phyloP scores from a whole-genome alignment of 2,797 vertebrate genomes.

The Intellagama lesueurii region DNA sequence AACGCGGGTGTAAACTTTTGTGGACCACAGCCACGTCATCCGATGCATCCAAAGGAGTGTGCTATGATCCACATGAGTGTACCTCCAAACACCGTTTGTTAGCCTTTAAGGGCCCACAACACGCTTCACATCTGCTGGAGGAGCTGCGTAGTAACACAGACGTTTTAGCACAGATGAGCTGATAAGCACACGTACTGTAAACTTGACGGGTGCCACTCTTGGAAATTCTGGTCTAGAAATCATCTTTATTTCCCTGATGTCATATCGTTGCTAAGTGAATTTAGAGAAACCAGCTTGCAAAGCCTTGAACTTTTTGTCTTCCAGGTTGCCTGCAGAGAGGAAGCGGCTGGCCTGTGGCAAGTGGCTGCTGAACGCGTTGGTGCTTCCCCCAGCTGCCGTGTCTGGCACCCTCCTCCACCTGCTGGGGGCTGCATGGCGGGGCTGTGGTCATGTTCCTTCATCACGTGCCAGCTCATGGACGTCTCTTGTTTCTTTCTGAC shows the following conservation, averaged over 20 bases:
- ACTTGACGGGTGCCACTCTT: neutral
- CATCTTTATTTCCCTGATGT: neutral
- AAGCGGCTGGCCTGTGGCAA: fast-evolving
- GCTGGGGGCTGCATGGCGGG: fast-evolving
- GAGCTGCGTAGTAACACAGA: neutral
- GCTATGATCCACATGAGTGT: too few species aligned
- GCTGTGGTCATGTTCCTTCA: neutral
- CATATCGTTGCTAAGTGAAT: too few species aligned
- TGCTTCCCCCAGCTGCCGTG: too few species aligned
- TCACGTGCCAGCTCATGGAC: fast-evolving
- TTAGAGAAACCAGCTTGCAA: neutral
- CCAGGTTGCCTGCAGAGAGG: neutral
- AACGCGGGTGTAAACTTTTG: too few species aligned
- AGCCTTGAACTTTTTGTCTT: neutral
- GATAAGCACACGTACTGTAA: neutral
- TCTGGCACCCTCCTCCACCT: neutral
- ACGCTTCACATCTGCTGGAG: too few species aligned
- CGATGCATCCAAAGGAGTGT: too few species aligned
- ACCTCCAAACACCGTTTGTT: too few species aligned
- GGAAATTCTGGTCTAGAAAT: neutral
- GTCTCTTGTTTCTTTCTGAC: neutral
- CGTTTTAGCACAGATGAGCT: neutral
- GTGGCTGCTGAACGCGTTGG: neutral
- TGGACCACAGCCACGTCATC: too few species aligned
- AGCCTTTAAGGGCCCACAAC: too few species aligned